Evolutionary conservation across 1,140 invertebrate genomes (phyloP).

Genomic region (Bathynomus jamesi): DNA sequence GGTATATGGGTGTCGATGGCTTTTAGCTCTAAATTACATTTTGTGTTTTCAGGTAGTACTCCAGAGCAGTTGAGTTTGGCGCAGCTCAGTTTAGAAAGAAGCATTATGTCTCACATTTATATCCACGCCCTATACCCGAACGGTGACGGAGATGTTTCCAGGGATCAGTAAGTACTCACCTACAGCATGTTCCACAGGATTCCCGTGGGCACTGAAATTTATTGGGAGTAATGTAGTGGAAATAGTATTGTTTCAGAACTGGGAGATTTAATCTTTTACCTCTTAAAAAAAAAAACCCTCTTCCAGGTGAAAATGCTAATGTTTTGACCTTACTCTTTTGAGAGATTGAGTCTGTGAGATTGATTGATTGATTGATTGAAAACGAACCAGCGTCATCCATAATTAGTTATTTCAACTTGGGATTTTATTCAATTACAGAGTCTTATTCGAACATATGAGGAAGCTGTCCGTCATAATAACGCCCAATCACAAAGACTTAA

Average conservation of each 20-base stretch:
- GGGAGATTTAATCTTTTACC: no score
- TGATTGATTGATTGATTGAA: no score
- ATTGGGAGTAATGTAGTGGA: no score
- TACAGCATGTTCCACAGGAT: background rate
- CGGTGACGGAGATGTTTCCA: conserved; percentile 84
- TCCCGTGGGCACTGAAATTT: conserved; percentile 35
- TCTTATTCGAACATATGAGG: conserved; percentile 79
- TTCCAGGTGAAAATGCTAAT: no score
- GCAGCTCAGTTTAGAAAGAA: conserved; percentile 49
- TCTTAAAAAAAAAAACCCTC: no score
- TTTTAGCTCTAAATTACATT: no score
- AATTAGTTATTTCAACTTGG: no score
- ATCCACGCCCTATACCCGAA: conserved; percentile 91
- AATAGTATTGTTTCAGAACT: no score
- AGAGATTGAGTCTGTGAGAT: no score
- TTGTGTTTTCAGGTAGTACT: conserved; percentile 23
- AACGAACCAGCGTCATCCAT: no score
- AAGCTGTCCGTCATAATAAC: conserved; percentile 71
- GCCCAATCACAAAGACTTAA: conserved; percentile 70
- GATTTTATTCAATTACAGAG: conserved; percentile 48
- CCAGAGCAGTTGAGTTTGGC: conserved; percentile 43
- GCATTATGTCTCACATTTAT: conserved; percentile 77
- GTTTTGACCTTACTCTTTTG: no score
- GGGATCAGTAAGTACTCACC: conserved; percentile 67
- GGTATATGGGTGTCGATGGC: no score